These are phyloP conservation scores for Sympetrum striolatum DNA, from an alignment of 2,888 invertebrate genomes.

Conservation along the genomic window DNA sequence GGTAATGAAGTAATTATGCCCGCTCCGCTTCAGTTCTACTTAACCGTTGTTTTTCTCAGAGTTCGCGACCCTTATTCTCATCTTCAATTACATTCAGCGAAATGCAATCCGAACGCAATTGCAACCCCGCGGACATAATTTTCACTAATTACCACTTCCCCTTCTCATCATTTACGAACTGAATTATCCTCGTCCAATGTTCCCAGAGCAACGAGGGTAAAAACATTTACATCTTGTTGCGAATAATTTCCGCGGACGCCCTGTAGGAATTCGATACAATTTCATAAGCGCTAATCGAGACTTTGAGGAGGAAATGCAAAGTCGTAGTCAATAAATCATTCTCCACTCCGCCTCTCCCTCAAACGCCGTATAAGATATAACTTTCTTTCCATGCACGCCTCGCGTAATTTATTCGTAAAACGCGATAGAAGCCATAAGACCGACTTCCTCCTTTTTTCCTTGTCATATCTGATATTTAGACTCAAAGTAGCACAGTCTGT, in stretches of 20 bases:
- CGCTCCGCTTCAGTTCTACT: too few relatives aligned
- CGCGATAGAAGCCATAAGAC: not conserved
- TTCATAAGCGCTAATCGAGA: not conserved
- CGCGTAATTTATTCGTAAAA: constrained; percentile 26
- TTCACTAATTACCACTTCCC: not conserved
- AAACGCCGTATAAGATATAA: not conserved
- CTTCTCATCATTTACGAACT: not conserved
- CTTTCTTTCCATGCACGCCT: constrained; percentile 5
- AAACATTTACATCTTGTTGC: not conserved
- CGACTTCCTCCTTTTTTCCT: constrained; percentile 14
- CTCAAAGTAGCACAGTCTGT: constrained; percentile 2
- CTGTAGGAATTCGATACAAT: not conserved
- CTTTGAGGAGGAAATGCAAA: constrained; percentile 2
- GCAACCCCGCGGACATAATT: not conserved
- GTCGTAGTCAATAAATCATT: not conserved
- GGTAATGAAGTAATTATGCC: too few relatives aligned
- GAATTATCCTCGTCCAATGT: not conserved
- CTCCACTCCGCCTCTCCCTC: not conserved
- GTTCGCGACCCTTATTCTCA: too few relatives aligned
- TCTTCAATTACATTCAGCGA: too few relatives aligned
- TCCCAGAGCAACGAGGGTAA: not conserved
- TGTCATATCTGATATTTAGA: constrained; percentile 28
- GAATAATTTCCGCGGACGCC: not conserved
- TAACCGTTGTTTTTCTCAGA: too few relatives aligned
- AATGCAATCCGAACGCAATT: not conserved